These are phyloP conservation scores for Enteromius viviparus DNA, from an alignment of 2,797 vertebrate species.

Conservation along the genomic window DNA sequence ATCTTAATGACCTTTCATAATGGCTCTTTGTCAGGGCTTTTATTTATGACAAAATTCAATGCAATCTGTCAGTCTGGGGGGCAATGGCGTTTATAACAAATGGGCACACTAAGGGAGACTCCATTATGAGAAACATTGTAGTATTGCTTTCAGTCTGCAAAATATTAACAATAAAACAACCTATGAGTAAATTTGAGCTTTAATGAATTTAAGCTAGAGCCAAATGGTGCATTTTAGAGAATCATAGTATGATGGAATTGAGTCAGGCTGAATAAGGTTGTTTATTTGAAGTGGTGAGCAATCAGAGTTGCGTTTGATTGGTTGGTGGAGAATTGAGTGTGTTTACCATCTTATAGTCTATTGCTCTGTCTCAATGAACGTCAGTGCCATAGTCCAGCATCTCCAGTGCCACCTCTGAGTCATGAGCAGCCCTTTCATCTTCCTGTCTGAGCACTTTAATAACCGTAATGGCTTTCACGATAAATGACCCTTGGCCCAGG, in stretches of 20 bases:
- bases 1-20: constrained; percentile 73
- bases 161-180: constrained; percentile 43
- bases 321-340: constrained; percentile 5
- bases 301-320: constrained; percentile 31
- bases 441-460: constrained; percentile 81
- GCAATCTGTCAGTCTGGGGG: constrained; percentile 73
- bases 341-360: constrained; percentile 38
- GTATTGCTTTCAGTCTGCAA: constrained; percentile 33
- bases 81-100: constrained; percentile 39
- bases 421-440: constrained; percentile 76
- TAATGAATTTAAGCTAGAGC: constrained; percentile 46
- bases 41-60: constrained; percentile 78
- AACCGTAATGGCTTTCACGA: constrained; percentile 76
- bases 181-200: constrained; percentile 34
- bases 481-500: constrained; percentile 75
- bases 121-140: constrained; percentile 42
- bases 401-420: constrained; percentile 73
- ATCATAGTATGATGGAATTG: constrained; percentile 26
- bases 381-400: constrained; percentile 68
- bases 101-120: constrained; percentile 14
- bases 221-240: constrained; percentile 31
- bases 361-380: constrained; percentile 38
- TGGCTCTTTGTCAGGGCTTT: constrained; percentile 74
- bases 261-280: constrained; percentile 11
- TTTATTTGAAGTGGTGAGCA: constrained; percentile 28